phyloP scores from a whole-genome alignment of 2,888 invertebrate species.

The Prenolepis imparis region DNA sequence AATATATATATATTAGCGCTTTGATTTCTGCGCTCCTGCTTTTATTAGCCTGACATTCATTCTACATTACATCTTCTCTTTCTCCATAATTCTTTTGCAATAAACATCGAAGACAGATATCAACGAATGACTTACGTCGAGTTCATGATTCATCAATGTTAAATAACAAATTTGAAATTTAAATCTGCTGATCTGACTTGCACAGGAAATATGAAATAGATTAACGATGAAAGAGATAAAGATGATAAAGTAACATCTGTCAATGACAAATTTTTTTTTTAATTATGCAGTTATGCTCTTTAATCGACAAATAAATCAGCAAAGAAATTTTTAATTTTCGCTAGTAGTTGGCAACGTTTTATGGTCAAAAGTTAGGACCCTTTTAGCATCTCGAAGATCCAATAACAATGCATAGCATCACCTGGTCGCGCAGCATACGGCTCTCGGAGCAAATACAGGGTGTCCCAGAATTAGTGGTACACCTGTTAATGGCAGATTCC shows the following conservation, averaged over 20 bases:
- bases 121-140: not conserved
- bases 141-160: not conserved
- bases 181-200: not conserved
- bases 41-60: not conserved
- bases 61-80: not conserved
- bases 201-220: not conserved
- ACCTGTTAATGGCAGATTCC: no score
- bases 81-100: not conserved
- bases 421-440: slow-evolving; percentile 50
- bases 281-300: not conserved
- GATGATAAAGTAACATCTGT: not conserved
- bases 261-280: not conserved
- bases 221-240: not conserved
- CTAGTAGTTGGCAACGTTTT: slow-evolving; percentile 25
- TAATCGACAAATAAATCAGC: not conserved
- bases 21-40: not conserved
- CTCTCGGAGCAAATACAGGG: slow-evolving; percentile 38
- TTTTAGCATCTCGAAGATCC: not conserved
- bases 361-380: slow-evolving; percentile 18
- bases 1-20: not conserved
- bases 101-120: slow-evolving; percentile 10
- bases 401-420: slow-evolving; percentile 33
- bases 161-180: not conserved
- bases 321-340: not conserved
- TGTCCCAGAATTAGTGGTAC: no score